Evolutionary conservation across 2,797 vertebrate species (phyloP).

Genomic region (Phylloscopus collybita): DNA sequence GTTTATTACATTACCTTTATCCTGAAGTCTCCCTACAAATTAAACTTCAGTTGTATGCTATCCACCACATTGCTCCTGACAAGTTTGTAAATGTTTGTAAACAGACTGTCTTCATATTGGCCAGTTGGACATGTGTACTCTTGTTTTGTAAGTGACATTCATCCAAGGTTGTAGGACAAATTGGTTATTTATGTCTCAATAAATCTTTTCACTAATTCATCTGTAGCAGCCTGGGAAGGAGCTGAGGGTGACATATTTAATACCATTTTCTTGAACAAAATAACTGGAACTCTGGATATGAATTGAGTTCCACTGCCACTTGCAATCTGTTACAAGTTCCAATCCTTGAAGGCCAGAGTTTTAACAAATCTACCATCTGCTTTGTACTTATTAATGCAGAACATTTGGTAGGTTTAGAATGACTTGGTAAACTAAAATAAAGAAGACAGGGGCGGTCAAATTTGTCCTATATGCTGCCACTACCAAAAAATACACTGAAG

Average conservation of each 20-base stretch:
- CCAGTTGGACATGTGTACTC: not conserved
- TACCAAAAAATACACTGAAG: not conserved
- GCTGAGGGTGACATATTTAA: not conserved
- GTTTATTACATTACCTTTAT: not conserved
- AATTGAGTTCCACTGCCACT: not conserved
- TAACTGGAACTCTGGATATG: not conserved
- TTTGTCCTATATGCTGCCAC: not conserved
- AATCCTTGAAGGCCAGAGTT: constrained; percentile 14
- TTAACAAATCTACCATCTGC: not conserved
- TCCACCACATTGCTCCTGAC: not conserved
- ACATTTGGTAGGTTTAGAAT: not conserved
- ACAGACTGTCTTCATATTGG: not conserved
- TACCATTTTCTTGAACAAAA: constrained; percentile 5
- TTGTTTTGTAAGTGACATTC: not conserved
- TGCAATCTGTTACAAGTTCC: not conserved
- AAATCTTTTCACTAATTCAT: not conserved
- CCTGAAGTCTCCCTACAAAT: not conserved
- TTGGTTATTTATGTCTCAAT: constrained; percentile 8
- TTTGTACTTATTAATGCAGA: not conserved
- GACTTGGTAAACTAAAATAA: not conserved
- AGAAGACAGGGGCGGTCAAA: not conserved
- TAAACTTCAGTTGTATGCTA: not conserved
- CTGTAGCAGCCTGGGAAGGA: not conserved
- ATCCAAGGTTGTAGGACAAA: not conserved
- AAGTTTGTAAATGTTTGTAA: not conserved